Conservation (phyloP, 2,888 invertebrate species). For the Harpagoxenus sublaevis region DNA sequence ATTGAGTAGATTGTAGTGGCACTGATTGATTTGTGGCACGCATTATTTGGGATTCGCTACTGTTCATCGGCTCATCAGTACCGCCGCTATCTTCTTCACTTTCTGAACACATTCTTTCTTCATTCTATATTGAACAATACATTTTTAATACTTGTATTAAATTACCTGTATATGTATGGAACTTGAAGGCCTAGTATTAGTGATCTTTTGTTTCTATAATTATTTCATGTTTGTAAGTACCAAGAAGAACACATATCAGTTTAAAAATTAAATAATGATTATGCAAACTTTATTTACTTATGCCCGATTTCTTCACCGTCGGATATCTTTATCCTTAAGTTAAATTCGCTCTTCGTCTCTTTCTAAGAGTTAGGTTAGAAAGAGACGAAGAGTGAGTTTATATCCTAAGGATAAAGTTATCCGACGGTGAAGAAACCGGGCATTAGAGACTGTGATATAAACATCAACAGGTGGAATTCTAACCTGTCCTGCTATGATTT, state of each 20-base stretch:
- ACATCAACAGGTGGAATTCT: background rate
- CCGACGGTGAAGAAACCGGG: too few relatives aligned
- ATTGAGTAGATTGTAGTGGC: slow-evolving; percentile 69
- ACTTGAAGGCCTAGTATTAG: background rate
- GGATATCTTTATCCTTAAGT: too few relatives aligned
- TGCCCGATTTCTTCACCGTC: too few relatives aligned
- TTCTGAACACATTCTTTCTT: slow-evolving; percentile 4
- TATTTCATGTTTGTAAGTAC: background rate
- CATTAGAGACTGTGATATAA: background rate
- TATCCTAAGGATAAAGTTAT: too few relatives aligned
- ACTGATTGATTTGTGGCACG: background rate
- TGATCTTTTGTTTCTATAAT: background rate
- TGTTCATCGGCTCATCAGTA: background rate
- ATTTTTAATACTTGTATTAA: background rate
- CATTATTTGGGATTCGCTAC: background rate
- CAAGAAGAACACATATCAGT: background rate
- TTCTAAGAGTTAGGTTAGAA: too few relatives aligned
- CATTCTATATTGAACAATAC: slow-evolving; percentile 30
- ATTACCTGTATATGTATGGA: background rate
- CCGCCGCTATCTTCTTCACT: slow-evolving; percentile 27
- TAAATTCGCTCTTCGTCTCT: too few relatives aligned
- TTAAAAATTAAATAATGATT: slow-evolving; percentile 14
- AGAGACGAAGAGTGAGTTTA: too few relatives aligned
- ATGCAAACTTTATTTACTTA: background rate
- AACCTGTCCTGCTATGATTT: slow-evolving; percentile 63